These are phyloP conservation scores for Cepaea hortensis DNA, from an alignment of 2,888 invertebrate genomes.

Conservation along the genomic window DNA sequence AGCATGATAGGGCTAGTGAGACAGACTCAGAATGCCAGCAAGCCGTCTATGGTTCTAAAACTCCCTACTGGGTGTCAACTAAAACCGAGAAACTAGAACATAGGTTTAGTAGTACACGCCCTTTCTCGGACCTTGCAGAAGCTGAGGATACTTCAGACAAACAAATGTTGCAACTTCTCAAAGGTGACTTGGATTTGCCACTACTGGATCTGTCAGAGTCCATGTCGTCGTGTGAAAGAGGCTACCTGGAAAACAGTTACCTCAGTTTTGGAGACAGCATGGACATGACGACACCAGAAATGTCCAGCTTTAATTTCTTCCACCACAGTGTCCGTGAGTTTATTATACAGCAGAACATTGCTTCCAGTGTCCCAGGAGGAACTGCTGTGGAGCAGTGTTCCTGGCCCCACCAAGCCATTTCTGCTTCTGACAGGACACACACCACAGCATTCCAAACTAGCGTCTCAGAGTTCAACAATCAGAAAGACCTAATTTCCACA, in stretches of 20 bases:
- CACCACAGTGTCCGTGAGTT: constrained; percentile 17
- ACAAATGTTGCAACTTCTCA: background rate
- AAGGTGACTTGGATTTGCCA: background rate
- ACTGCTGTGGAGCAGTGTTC: background rate
- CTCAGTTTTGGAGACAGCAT: background rate
- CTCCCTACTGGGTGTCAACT: background rate
- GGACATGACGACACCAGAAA: constrained; percentile 6
- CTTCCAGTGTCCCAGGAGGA: background rate
- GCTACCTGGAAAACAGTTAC: background rate
- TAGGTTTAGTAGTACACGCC: background rate
- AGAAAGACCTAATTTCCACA: background rate
- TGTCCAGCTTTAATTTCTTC: constrained; percentile 16
- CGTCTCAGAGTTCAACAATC: too few species aligned
- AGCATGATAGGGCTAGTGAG: background rate
- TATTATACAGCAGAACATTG: constrained; percentile 22
- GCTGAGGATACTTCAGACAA: background rate
- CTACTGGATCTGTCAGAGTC: background rate
- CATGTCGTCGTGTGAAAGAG: background rate
- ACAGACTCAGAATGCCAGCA: background rate
- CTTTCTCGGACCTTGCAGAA: background rate
- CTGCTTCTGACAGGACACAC: too few species aligned
- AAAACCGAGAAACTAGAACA: constrained; percentile 14
- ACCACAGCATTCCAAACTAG: too few species aligned
- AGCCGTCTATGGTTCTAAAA: background rate
- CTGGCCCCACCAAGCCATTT: too few species aligned